Evolutionary conservation across 2,888 invertebrate species (phyloP).

Genomic region (Meliscaeva auricollis): DNA sequence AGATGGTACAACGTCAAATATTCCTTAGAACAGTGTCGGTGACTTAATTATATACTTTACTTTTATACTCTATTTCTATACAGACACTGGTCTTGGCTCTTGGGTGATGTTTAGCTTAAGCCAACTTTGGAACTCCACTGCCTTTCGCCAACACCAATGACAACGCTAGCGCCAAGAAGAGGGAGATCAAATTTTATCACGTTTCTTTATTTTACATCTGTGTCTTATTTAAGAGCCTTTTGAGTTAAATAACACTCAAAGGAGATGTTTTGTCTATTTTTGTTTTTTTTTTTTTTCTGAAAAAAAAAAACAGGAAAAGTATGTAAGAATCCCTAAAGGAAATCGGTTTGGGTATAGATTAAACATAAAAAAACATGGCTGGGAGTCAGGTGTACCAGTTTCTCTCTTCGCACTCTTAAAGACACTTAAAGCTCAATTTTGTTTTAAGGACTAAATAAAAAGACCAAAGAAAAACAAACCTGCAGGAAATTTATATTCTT

Average conservation of each 20-base stretch:
- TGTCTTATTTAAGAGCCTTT: constrained; percentile 75
- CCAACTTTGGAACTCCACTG: neutral
- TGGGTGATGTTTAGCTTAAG: neutral
- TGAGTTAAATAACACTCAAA: constrained; percentile 76
- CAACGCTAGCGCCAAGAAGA: neutral
- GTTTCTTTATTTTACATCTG: constrained; percentile 76
- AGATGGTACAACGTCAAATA: constrained; percentile 68
- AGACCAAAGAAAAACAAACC: neutral
- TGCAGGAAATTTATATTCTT: neutral
- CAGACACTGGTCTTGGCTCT: constrained; percentile 23
- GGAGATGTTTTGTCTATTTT: constrained; percentile 55
- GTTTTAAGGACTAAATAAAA: neutral
- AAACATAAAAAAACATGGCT: constrained; percentile 15
- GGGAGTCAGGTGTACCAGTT: neutral
- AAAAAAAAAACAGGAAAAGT: neutral
- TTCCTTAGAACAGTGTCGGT: constrained; percentile 67
- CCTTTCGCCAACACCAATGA: neutral
- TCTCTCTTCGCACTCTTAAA: neutral
- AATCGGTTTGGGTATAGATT: constrained; percentile 26
- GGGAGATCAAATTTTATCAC: constrained; percentile 69
- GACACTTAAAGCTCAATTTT: neutral
- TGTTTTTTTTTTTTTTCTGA: neutral
- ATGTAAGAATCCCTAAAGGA: constrained; percentile 18
- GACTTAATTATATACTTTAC: constrained; percentile 76
- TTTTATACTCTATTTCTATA: constrained; percentile 57